Base-by-base conservation (phyloP, 64 coral and sea anemone species). In the Actinia tenebrosa region DNA sequence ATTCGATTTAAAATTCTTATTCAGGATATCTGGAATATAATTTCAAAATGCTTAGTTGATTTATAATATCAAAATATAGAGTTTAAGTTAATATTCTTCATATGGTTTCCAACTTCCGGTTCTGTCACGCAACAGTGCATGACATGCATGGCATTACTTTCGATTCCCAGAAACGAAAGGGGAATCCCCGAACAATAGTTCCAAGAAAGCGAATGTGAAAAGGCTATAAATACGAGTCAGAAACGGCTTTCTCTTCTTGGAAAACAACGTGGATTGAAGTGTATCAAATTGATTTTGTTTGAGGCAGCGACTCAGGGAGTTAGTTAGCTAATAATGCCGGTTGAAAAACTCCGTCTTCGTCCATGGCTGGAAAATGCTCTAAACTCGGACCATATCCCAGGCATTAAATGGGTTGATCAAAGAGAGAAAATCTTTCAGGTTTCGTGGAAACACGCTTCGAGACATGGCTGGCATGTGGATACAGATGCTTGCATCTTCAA, bases 371-470 rank as follows among this genome's bases (percentile, higher is more conserved):
- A 96, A 80, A 61, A 75, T 44, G 64, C 87, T 61, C 45, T 89
- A 25, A 87, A 96, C 44, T 83, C 79, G 10, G 85, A 80, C 59
- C 68, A 15, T 25, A 86, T 96, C 46, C 94, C 84, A 1, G 94
- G 94, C 16, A 79, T 96, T 3, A 78, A 89, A 84, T 96, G 94
- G 94, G 61, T 87, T 25, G 91, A 96, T 43, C 18, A 64, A 46
- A 87, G 71, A 23, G 89, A 90, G 37, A 83, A 84, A 16, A 88
- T 96, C 42, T 96, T 96, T 63, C 88, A 90, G 85, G 91, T 93
- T 45, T 84, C 91, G 22, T 96, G 94, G 94, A 96, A 96, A 79
- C 94, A 96, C 47, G 94, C 94, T 46, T 96, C 94, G 18, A 96
- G 91, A 69, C 91, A 89, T 47, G 86, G 86, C 8, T 96, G 94